Evolutionary conservation across 30 jellyfish, hydroid and myxozoan species (phyloP), one percentile per base, ranked within the genome.

Genomic region (Mastigias papua): DNA sequence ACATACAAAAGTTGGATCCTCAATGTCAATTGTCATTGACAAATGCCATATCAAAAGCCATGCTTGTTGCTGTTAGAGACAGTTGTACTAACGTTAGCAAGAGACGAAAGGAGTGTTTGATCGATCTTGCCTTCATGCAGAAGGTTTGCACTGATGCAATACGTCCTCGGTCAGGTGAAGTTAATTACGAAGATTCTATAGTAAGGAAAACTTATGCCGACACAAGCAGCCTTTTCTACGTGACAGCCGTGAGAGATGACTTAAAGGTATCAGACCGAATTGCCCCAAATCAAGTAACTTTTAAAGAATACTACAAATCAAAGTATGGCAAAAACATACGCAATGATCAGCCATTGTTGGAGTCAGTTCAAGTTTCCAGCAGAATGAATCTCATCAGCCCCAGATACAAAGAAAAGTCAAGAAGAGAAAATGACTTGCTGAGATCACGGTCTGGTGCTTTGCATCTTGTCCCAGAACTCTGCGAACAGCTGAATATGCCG

Each of bases 401-500:
- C 7, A 82, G 90, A 73, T 73, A 42, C 63, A 28, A 15, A 61
- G 23, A 68, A 80, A 58, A 69, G 27, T n/a, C 66, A 26, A 23
- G 34, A 35, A 49, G 71, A 26, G 63, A 13, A 76, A 78, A 46
- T 22, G 66, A 13, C 2, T 27, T 33, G 11, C 21, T 22, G 2
- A 17, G 32, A 10, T 33, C 66, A 54, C 63, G 76, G n/a, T 11
- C 67, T 22, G 62, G 49, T 8, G 33, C 48, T 23, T 48, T 48
- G 31, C 58, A 67, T 26, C 92, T 93, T 11, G 90, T 88, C 21
- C 95, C 97, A 0, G 97, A 93, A 87, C 80, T 93, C 67, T 93
- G 98, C 74, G 32, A 22, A 35, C 49, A 51, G 57, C 16, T 50
- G 46, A 28, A 61, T 49, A 73, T 82, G 70, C 96, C 98, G 11